Base-by-base conservation (phyloP, 2,888 invertebrate species). In the Drosophila infuscata region DNA sequence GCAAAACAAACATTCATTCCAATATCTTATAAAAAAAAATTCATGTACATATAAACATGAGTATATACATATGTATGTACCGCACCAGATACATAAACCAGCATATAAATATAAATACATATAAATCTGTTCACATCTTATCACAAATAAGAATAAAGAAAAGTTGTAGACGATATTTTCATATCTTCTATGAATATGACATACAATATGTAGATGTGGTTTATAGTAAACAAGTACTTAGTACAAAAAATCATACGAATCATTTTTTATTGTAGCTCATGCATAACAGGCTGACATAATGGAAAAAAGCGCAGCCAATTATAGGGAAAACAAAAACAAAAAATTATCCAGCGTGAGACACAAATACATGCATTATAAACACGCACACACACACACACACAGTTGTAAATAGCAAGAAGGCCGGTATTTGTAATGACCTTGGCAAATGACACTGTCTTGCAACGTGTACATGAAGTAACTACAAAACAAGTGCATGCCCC, bases 351-450 rank as follows among this genome's bases (percentile, higher is more conserved):
- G 64, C 33, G 9, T 41, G 20, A 76, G 9, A 36, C 29, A 38
- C 62, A 30, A 57, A 67, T 52, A 49, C 38, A 59, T 62, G 43
- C 54, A 38, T 41, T 36, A 57, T 62, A 60, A 15, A 29, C 29
- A 52, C n/a, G n/a, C 46, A 53, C 46, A 46, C 51, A 74, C 52
- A 63, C 43, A 58, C 66, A 66, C 60, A 67, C 11, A 43, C 38
- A 6, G 3, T 11, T 20, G 17, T 29, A 57, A 29, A 38, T 25
- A 38, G 20, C 33, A 65, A 20, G 49, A 62, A 54, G 65, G 52
- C 87, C 87, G 89, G 83, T 82, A 72, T 70, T 74, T 80, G 68
- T 35, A 79, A 80, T 88, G 87, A 90, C 87, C 87, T 88, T 88
- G 87, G 52, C 76, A 82, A 82, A 89, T 88, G 87, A 90, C 87